Conservation (phyloP, 2,888 invertebrate genomes). For the Diachrysia chrysitis region DNA sequence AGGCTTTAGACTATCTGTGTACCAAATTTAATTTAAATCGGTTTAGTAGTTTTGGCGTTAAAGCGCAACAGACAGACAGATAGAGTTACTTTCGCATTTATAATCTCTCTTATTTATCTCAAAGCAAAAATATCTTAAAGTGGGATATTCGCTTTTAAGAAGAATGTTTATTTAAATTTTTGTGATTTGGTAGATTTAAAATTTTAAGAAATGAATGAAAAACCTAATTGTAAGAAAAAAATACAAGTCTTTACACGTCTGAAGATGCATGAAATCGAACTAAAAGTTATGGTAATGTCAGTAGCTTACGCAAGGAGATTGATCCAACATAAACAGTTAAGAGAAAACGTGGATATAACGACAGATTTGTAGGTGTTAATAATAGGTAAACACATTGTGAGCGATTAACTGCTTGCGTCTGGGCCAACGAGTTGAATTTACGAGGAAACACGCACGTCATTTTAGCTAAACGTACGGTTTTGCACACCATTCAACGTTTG, state of each 20-base stretch:
- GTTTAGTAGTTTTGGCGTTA: no score
- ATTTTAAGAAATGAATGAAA: conserved; percentile 5
- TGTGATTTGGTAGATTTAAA: no score
- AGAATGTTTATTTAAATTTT: conserved; percentile 2
- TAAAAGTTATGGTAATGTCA: conserved; percentile 24
- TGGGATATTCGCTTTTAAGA: conserved; percentile 4
- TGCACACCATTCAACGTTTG: conserved; percentile 41
- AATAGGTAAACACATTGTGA: conserved; percentile 69
- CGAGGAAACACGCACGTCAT: conserved; percentile 55
- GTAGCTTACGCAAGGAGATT: conserved; percentile 16
- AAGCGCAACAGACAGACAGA: no score
- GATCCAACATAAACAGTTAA: conserved; percentile 38
- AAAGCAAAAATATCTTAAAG: no score
- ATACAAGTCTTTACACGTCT: conserved; percentile 14
- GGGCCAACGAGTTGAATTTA: conserved; percentile 62
- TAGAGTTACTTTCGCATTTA: no score
- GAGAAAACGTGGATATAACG: conserved; percentile 59
- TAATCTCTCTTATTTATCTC: no score
- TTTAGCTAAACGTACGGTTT: conserved; percentile 55
- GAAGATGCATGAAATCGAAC: conserved; percentile 13
- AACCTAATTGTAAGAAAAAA: neutral
- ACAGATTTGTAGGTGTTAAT: conserved; percentile 66
- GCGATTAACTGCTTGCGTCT: conserved; percentile 66
- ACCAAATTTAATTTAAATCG: no score
- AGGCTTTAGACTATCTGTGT: no score